Base-by-base conservation (phyloP, 1,140 invertebrate genomes). In the Heliconius nattereri region DNA sequence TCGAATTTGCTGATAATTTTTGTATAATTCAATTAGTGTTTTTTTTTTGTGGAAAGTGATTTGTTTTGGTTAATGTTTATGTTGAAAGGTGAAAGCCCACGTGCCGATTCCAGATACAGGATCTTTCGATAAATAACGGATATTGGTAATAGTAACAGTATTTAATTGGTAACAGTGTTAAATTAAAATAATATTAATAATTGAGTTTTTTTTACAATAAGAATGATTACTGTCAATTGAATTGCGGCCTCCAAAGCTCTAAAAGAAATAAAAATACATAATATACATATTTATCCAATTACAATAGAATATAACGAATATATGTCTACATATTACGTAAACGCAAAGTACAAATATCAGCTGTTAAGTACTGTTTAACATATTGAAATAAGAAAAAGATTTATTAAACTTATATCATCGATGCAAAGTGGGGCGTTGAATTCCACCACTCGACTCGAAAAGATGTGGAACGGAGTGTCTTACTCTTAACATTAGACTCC, bases 81-180 rank as follows among this genome's bases (percentile, higher is more conserved):
- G 73, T 71, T 49, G 49, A 78, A 76, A 82, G 78, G 78, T 76
- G 81, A 79, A 79, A 82, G 78, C 78, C 72, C 81, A 79, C 75
- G 75, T 82, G 81, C 73, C 76, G 71, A 77, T 66, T 80, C 79
- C 45, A 77, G 71, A 80, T 60, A 75, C 75, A 75, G 71, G 71
- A 79, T 82, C 54, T 71, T 35, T 20, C 37, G 37, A 8, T 49
- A 75, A 75, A 57, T 19, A 57, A 57, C 11, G 26, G 3, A 13
- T 11, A 26, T 66, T 52, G 49, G 49, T 52, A 52, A 52, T 7
- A 52, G 49, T 32, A 32, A 32, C 29, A 32, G 29, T 32, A 3
- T 32, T 32, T 3, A 32, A 32, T 32, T 32, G 29, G 6, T 35
- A 35, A 7, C 6, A 35, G 49, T 52, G 49, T 20, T 19, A 52